Percentiles rank a stretch among this genome's conserved stretches.
These are phyloP conservation scores for Junonia oenone DNA, from an alignment of 2,888 invertebrate species.

Conservation along the genomic window DNA sequence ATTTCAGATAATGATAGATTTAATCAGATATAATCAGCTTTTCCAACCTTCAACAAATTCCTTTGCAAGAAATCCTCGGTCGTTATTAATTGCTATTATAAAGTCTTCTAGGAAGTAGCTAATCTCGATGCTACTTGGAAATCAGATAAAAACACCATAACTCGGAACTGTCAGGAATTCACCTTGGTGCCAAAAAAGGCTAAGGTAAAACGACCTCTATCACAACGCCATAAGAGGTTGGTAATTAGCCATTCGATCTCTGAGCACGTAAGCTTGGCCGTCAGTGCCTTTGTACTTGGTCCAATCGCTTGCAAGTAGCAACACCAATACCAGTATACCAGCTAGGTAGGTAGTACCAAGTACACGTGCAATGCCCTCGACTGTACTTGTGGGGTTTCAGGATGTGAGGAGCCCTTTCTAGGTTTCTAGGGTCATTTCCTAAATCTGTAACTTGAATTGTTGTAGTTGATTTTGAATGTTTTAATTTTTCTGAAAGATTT, in stretches of 20 bases:
- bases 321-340: no score
- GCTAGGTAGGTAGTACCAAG: no score
- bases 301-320: no score
- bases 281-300: background rate
- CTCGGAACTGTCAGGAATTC: slow-evolving; percentile 6
- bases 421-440: no score
- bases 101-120: background rate
- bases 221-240: slow-evolving; percentile 16
- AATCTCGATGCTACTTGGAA: background rate
- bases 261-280: slow-evolving; percentile 17
- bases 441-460: no score
- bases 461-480: no score
- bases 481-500: no score
- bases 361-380: background rate
- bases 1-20: background rate
- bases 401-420: background rate
- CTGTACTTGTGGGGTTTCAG: background rate
- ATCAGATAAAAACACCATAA: slow-evolving; percentile 1
- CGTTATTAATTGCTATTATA: background rate
- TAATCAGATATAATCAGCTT: background rate
- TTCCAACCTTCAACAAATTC: background rate
- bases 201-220: slow-evolving; percentile 16
- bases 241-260: slow-evolving; percentile 24
- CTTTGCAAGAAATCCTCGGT: background rate
- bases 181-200: slow-evolving; percentile 21